Evolutionary conservation across 2,888 invertebrate species (phyloP), one percentile per base, ranked within the genome.

Genomic region (Zaprionus lineosus): DNA sequence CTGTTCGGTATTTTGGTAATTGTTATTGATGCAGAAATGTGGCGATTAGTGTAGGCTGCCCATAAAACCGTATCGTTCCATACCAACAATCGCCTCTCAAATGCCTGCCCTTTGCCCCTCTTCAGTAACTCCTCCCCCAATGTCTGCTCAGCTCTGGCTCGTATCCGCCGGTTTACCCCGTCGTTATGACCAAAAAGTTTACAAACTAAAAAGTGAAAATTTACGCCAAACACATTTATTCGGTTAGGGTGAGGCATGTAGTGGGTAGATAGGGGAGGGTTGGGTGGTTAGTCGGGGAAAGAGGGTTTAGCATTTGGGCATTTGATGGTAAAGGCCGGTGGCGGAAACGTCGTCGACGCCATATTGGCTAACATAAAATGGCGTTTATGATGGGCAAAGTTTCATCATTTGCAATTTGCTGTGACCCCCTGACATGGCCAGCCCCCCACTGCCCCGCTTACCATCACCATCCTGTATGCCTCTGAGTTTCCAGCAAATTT

Each of bases 361-460:
- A 76, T 76, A 77, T 76, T 75, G 77, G 76, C 64, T 79, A 79
- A 74, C 76, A 76, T 76, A 65, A 77, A 77, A 79, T 75, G 77
- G 74, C 76, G 76, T 76, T 77, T 79, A 76, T 79, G 79, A 79
- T 77, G 76, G 79, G 63, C 76, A 77, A 77, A 77, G 67, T 77
- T 77, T 75, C 74, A 74, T 74, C 75, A 76, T 76, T 76, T 78
- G 78, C 75, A 76, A 78, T 78, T 75, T 73, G 60, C 56, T 65
- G 47, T 71, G 59, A 74, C 76, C 65, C 58, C 60, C 47, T n/a
- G 33, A 19, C 62, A 37, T 4, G 26, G 24, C 31, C n/a, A n/a
- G 9, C 37, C 57, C 43, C 37, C 31, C 41, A 16, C 24, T 26
- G 41, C 24, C 24, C 12, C 12, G n/a, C n/a, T n/a, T n/a, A n/a